These are phyloP conservation scores for Chymomyza costata DNA, from an alignment of 1,140 invertebrate genomes.

Conservation along the genomic window DNA sequence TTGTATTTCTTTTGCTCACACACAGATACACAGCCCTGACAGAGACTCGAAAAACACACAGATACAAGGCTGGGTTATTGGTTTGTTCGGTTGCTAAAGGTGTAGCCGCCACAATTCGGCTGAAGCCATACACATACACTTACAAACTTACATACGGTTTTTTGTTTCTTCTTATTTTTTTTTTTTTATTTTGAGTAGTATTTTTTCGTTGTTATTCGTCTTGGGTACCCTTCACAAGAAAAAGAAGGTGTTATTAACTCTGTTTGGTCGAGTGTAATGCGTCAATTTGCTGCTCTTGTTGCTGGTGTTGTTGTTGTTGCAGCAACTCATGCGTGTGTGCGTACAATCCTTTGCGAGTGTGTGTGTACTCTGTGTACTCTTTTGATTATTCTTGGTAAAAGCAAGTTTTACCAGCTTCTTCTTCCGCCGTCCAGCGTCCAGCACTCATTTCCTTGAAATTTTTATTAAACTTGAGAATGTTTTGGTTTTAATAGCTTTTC, in stretches of 20 bases:
- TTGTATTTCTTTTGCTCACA: too few relatives aligned
- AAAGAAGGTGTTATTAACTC: constrained; percentile 72
- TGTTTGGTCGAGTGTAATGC: constrained; percentile 37
- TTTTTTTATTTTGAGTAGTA: too few relatives aligned
- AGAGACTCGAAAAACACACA: background rate
- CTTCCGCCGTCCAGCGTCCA: too few relatives aligned
- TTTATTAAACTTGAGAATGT: constrained; percentile 64
- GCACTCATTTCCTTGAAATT: constrained; percentile 68
- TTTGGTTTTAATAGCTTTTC: constrained; percentile 68
- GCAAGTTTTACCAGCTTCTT: constrained; percentile 65
- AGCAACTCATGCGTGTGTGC: constrained; percentile 4
- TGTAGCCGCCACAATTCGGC: constrained; percentile 52
- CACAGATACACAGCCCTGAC: too few relatives aligned
- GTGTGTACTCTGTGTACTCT: constrained; percentile 41
- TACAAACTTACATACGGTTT: constrained; percentile 32
- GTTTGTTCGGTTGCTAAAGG: constrained; percentile 24
- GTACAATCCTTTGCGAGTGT: background rate
- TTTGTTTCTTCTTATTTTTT: too few relatives aligned
- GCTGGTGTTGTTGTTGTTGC: constrained; percentile 30
- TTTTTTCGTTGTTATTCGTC: constrained; percentile 1
- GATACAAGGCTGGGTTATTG: constrained; percentile 3
- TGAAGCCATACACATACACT: constrained; percentile 65
- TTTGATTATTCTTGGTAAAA: constrained; percentile 69
- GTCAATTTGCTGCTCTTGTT: constrained; percentile 44
- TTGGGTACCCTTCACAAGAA: constrained; percentile 62